These are phyloP conservation scores for Xiphophorus hellerii DNA, from an alignment of 2,113 vertebrate genomes.

Conservation along the genomic window DNA sequence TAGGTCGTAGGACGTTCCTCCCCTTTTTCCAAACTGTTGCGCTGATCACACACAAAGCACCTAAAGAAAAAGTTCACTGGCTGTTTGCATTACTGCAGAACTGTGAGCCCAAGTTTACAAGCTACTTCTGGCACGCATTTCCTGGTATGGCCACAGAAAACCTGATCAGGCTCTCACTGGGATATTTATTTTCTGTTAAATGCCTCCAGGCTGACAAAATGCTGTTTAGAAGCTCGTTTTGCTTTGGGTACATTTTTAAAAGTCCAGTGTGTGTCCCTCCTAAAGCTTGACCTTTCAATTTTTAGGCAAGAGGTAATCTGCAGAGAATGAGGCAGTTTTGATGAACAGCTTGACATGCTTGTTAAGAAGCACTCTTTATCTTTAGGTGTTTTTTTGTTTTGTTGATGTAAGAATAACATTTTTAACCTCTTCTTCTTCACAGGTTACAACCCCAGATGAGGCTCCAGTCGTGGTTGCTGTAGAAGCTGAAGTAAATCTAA, in stretches of 20 bases:
- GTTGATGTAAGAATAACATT: neutral
- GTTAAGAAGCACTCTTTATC: neutral
- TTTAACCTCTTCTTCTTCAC: neutral
- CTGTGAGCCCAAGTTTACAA: neutral
- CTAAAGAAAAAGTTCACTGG: neutral
- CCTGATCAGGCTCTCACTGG: neutral
- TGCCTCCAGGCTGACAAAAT: neutral
- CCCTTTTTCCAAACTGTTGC: neutral
- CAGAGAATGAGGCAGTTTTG: neutral
- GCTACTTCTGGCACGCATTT: constrained; percentile 15
- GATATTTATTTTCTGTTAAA: constrained; percentile 11
- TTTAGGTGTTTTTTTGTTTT: neutral
- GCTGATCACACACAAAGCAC: neutral
- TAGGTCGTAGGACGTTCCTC: neutral
- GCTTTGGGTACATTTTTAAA: constrained; percentile 42
- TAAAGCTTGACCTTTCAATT: constrained; percentile 10
- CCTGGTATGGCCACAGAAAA: constrained; percentile 12
- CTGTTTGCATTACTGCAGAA: constrained; percentile 6
- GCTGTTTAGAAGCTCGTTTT: constrained; percentile 3
- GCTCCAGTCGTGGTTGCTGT: constrained; percentile 21
- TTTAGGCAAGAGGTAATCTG: neutral
- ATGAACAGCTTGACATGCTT: neutral
- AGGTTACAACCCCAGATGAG: constrained; percentile 44
- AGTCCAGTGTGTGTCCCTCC: constrained; percentile 6
- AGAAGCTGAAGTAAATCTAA: constrained; percentile 56